A percentile compares a stretch with the other conserved stretches of the same genome.
Conservation (phyloP, 1,140 invertebrate species). For the Zophobas morio region DNA sequence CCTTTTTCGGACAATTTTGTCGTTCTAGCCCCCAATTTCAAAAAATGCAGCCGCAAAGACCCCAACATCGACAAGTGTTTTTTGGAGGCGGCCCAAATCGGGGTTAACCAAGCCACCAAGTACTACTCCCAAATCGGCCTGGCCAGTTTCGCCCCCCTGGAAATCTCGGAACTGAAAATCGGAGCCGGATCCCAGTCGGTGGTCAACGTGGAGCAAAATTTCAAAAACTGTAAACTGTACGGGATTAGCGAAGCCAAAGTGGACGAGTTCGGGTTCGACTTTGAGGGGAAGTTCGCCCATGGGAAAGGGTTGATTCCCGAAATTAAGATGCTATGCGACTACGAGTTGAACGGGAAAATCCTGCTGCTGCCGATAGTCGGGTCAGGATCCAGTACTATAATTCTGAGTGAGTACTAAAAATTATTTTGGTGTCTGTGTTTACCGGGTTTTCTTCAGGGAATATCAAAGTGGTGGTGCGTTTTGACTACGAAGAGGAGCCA, state of each 20-base stretch:
- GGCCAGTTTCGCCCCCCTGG: conserved; percentile 26
- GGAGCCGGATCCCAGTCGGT: conserved; percentile 29
- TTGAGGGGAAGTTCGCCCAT: conserved; percentile 37
- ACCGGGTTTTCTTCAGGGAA: background rate
- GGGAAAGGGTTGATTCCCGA: conserved; percentile 27
- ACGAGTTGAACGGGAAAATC: conserved; percentile 51
- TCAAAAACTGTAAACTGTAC: conserved; percentile 42
- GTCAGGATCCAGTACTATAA: conserved; percentile 38
- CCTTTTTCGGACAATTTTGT: background rate
- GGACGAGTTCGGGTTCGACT: conserved; percentile 47
- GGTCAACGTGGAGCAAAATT: conserved; percentile 46
- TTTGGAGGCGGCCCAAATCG: conserved; percentile 40
- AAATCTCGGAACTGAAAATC: conserved; percentile 30
- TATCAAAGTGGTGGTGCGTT: background rate
- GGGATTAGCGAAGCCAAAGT: conserved; percentile 8
- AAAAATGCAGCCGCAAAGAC: conserved; percentile 43
- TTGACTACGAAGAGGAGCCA: background rate
- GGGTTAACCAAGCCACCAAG: conserved; percentile 12
- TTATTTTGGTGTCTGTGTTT: background rate
- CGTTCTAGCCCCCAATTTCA: conserved; percentile 43
- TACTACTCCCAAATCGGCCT: conserved; percentile 7
- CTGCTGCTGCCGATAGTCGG: conserved; percentile 54
- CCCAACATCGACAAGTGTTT: conserved; percentile 35
- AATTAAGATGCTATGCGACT: conserved; percentile 48
- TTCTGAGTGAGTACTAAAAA: conserved; percentile 10